Evolutionary conservation across 1,140 invertebrate genomes (phyloP).

Genomic region (Drosophila kepulauana): DNA sequence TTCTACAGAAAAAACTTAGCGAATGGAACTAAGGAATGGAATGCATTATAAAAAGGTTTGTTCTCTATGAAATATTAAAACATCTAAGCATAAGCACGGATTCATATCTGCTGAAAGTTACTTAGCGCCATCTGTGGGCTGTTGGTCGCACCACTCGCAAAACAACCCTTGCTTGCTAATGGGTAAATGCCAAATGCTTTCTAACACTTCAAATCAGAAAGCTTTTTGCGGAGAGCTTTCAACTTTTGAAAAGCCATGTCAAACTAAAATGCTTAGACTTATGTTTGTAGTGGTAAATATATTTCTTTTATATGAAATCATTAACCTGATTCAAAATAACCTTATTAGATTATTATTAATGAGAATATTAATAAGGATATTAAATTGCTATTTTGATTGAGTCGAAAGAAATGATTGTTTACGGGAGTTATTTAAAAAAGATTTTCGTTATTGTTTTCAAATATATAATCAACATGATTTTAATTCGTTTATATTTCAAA

Average conservation of each 20-base stretch:
- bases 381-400: too few relatives aligned
- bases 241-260: conserved; percentile 22
- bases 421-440: too few relatives aligned
- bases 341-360: too few relatives aligned
- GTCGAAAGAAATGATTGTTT: too few relatives aligned
- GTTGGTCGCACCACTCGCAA: conserved; percentile 29
- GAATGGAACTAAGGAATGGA: not conserved
- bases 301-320: too few relatives aligned
- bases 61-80: conserved; percentile 14
- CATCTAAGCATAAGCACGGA: conserved; percentile 12
- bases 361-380: too few relatives aligned
- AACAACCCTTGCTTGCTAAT: conserved; percentile 30
- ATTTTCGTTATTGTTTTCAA: too few relatives aligned
- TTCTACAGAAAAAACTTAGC: not conserved
- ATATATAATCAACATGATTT: too few relatives aligned
- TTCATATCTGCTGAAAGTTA: not conserved
- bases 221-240: conserved; percentile 43
- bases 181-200: conserved; percentile 56
- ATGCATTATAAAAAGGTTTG: not conserved
- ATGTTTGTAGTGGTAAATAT: too few relatives aligned
- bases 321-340: too few relatives aligned
- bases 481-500: too few relatives aligned
- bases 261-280: not conserved
- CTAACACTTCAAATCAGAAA: conserved; percentile 77
- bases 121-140: conserved; percentile 58